phyloP scores from a whole-genome alignment of 2,797 vertebrate species.

The Chiroxiphia lanceolata region DNA sequence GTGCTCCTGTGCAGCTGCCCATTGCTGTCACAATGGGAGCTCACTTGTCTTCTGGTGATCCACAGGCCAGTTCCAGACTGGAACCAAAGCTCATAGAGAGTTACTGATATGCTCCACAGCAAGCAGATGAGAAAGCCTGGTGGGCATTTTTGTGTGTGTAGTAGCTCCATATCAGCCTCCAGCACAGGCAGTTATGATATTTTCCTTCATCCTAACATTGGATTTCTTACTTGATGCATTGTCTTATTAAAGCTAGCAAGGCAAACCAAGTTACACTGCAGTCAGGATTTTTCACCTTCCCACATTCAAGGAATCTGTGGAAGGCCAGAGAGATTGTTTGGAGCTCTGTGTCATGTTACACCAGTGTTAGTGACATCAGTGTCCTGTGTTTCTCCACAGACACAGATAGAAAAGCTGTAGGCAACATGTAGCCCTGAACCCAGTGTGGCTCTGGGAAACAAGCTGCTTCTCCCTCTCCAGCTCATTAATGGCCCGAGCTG shows the following conservation, averaged over 20 bases:
- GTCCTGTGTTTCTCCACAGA: neutral
- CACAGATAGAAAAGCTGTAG: neutral
- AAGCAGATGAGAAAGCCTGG: neutral
- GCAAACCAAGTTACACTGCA: neutral
- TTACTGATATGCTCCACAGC: neutral
- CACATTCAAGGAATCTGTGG: neutral
- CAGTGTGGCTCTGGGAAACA: neutral
- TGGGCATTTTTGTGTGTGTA: neutral
- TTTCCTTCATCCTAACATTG: neutral
- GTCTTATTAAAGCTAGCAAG: neutral
- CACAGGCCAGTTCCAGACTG: neutral
- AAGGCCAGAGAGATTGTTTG: neutral
- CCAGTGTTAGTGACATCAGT: neutral
- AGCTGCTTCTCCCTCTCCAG: neutral
- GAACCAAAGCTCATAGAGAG: neutral
- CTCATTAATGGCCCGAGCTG: neutral
- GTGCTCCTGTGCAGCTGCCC: neutral
- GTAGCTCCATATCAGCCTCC: neutral
- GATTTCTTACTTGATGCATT: neutral
- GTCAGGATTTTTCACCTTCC: neutral
- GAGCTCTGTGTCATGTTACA: neutral
- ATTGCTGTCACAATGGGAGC: neutral
- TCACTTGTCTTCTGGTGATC: neutral
- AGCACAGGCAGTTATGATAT: neutral
- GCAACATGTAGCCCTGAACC: neutral